Conservation (phyloP, 1,140 invertebrate species). For the Linepithema humile region DNA sequence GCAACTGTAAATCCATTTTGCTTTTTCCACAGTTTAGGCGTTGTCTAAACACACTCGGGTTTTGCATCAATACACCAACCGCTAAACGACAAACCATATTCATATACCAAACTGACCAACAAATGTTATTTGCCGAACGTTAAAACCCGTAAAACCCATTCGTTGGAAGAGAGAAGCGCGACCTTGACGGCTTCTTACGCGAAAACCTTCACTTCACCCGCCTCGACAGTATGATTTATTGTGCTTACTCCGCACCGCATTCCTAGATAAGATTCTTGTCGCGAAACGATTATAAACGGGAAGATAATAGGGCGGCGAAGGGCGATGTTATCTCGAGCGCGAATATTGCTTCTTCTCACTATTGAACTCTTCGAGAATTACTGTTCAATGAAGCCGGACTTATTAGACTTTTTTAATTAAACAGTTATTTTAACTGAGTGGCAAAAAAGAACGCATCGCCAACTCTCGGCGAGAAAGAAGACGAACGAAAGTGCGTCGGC, state of each 20-base stretch:
- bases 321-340: background rate
- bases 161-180: constrained; percentile 1
- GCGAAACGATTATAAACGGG: background rate
- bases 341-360: background rate
- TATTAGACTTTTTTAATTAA: background rate
- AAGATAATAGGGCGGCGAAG: background rate
- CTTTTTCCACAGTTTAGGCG: constrained; percentile 44
- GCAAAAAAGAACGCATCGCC: background rate
- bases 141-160: constrained; percentile 29
- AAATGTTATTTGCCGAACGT: constrained; percentile 44
- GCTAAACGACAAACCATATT: constrained; percentile 42
- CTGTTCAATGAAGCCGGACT: background rate
- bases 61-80: constrained; percentile 48
- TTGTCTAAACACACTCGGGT: constrained; percentile 41
- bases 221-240: constrained; percentile 11
- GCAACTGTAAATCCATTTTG: constrained; percentile 50
- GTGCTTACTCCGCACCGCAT: background rate
- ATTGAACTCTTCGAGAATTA: background rate
- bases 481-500: background rate
- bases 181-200: constrained; percentile 28
- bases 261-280: constrained; percentile 22
- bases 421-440: background rate
- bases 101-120: constrained; percentile 35
- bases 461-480: background rate
- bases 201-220: background rate